A percentile compares a stretch with the other conserved stretches of the same genome.
Conservation (phyloP, 2,797 vertebrate genomes). For the Molossus molossus region DNA sequence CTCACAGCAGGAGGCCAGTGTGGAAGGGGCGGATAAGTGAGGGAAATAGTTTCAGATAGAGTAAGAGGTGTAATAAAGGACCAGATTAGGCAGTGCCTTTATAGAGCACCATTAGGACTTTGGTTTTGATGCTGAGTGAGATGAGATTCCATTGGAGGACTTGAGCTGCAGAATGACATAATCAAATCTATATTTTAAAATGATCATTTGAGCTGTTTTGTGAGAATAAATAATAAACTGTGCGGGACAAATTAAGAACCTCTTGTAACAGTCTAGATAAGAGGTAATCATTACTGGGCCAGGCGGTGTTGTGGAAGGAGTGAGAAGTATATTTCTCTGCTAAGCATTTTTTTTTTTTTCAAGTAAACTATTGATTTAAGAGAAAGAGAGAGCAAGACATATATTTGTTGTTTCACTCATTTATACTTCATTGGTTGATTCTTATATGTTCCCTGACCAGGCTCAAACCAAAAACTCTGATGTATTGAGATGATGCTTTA, state of each 20-base stretch:
- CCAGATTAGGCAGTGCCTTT: background rate
- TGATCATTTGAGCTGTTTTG: background rate
- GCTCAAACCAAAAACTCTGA: too few species aligned
- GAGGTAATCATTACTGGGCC: background rate
- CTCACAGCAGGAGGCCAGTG: background rate
- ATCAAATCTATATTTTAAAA: slow-evolving; percentile 16
- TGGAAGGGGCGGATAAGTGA: background rate
- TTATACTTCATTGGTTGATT: too few species aligned
- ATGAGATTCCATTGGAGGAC: background rate
- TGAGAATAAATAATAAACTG: background rate
- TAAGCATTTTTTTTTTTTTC: background rate
- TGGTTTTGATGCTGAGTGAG: background rate
- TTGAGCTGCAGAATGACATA: background rate
- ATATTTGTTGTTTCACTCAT: too few species aligned
- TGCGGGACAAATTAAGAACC: background rate
- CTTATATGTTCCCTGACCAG: too few species aligned
- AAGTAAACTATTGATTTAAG: too few species aligned
- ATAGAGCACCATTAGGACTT: background rate
- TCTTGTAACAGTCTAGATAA: background rate
- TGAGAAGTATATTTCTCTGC: background rate
- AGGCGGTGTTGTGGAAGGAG: background rate
- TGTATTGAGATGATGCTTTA: too few species aligned
- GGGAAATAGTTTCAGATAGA: background rate
- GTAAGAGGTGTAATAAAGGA: background rate
- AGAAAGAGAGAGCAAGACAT: too few species aligned